A percentile compares a stretch with the other conserved stretches of the same genome.
phyloP scores from a whole-genome alignment of 2,888 invertebrate species.

The Tryphoninae sp. region DNA sequence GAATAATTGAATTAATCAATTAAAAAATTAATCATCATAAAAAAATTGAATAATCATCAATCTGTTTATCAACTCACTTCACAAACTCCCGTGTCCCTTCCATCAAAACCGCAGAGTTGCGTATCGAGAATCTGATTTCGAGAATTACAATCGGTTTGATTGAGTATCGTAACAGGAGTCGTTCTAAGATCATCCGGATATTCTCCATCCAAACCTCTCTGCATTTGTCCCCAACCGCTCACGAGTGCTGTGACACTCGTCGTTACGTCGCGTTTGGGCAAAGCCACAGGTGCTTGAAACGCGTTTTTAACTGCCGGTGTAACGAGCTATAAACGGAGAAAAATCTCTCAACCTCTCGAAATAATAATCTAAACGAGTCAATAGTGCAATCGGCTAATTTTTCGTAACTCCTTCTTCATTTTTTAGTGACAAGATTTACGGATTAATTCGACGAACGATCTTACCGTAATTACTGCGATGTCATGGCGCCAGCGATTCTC shows the following conservation, averaged over 20 bases:
- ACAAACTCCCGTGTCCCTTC: slow-evolving; percentile 59
- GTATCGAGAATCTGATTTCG: slow-evolving; percentile 39
- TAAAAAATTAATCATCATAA: not conserved
- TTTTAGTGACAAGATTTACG: not conserved
- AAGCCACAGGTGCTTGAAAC: slow-evolving; percentile 53
- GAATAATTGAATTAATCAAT: not conserved
- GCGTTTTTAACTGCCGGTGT: slow-evolving; percentile 28
- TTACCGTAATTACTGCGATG: slow-evolving; percentile 40
- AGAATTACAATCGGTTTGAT: slow-evolving; percentile 49
- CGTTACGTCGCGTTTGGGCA: slow-evolving; percentile 54
- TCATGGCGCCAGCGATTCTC: slow-evolving; percentile 44
- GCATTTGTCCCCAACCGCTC: slow-evolving; percentile 60
- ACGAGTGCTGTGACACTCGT: slow-evolving; percentile 49
- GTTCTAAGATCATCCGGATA: slow-evolving; percentile 55
- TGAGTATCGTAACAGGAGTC: slow-evolving; percentile 49
- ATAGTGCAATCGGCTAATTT: no score
- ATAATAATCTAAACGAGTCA: no score
- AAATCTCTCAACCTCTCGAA: not conserved
- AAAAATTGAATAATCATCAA: not conserved
- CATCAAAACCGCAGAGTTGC: slow-evolving; percentile 59
- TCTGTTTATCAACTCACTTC: slow-evolving; percentile 47
- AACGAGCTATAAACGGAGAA: slow-evolving; percentile 40
- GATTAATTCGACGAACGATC: not conserved
- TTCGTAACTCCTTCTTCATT: not conserved
- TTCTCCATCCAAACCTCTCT: slow-evolving; percentile 11